A percentile compares a stretch with the other conserved stretches of the same genome.
Evolutionary conservation across 1,140 invertebrate species (phyloP).

Genomic region (Sarcophaga bullata): DNA sequence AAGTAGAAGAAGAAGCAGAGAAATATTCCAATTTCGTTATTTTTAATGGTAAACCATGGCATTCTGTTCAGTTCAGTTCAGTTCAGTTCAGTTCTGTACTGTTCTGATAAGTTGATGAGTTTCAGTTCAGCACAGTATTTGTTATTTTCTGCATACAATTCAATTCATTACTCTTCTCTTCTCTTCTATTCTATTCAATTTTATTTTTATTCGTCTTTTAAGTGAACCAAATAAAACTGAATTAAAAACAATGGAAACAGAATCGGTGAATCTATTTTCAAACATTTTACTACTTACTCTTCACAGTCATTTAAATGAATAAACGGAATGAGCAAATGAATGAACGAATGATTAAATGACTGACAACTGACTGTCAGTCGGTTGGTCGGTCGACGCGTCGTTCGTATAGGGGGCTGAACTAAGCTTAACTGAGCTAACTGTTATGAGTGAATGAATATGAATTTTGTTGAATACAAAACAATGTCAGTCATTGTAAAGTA

Average conservation of each 20-base stretch:
- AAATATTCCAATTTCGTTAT: no score
- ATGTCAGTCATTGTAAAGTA: conserved; percentile 41
- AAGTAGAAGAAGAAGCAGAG: no score
- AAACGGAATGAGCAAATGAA: background rate
- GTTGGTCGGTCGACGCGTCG: no score
- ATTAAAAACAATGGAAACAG: conserved; percentile 29
- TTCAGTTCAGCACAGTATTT: no score
- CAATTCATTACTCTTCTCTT: background rate
- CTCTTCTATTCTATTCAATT: conserved; percentile 6
- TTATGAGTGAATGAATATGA: conserved; percentile 23
- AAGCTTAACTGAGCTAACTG: no score
- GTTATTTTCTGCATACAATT: background rate
- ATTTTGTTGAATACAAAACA: conserved; percentile 26
- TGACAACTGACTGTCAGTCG: no score
- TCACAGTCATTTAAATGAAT: conserved; percentile 22
- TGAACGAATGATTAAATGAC: no score
- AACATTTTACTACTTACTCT: background rate
- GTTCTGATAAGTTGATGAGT: no score
- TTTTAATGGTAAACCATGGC: no score
- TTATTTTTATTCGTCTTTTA: conserved; percentile 25
- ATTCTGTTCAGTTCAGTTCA: background rate
- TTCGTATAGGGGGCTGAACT: no score
- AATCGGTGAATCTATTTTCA: conserved; percentile 6
- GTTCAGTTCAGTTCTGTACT: background rate
- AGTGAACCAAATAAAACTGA: conserved; percentile 40